These are phyloP conservation scores for Artemia sp. DNA, from an alignment of 2,888 invertebrate genomes.

Conservation along the genomic window DNA sequence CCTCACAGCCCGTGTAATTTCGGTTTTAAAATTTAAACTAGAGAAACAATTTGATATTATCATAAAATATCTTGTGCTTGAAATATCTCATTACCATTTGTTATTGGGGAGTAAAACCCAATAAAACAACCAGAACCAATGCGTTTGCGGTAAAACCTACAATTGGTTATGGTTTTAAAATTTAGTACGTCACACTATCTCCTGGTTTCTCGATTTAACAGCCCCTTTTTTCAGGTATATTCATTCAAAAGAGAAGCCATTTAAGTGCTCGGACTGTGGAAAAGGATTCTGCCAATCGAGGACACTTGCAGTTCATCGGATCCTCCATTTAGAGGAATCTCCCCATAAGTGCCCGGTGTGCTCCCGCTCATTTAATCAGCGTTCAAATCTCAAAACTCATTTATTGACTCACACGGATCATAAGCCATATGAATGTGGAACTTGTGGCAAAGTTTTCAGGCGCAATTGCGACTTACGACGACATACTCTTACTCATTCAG, in stretches of 20 bases:
- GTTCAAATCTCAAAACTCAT: slow-evolving; percentile 75
- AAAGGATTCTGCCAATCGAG: slow-evolving; percentile 94
- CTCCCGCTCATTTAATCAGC: slow-evolving; percentile 70
- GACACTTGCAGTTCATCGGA: slow-evolving; percentile 84
- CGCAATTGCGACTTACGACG: slow-evolving; percentile 76
- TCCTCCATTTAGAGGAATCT: slow-evolving; percentile 78
- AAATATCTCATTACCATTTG: no score
- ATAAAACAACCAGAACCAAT: no score
- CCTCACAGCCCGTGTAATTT: no score
- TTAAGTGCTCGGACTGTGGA: slow-evolving; percentile 86
- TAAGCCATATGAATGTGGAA: slow-evolving; percentile 73
- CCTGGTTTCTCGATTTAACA: slow-evolving; percentile 9
- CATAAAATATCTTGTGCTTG: no score
- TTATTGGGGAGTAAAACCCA: no score
- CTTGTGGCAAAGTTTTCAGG: slow-evolving; percentile 63
- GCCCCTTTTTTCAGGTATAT: slow-evolving; percentile 60
- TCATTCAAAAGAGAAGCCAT: slow-evolving; percentile 92
- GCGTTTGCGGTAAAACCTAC: no score
- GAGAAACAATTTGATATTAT: no score
- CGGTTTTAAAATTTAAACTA: no score
- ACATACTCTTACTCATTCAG: slow-evolving; percentile 75
- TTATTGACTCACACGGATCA: slow-evolving; percentile 74
- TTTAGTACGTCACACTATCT: neutral
- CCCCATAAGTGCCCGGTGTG: slow-evolving; percentile 83
- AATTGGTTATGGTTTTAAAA: no score